These are phyloP conservation scores for Etheostoma spectabile DNA, from an alignment of 2,113 vertebrate species.

Conservation along the genomic window DNA sequence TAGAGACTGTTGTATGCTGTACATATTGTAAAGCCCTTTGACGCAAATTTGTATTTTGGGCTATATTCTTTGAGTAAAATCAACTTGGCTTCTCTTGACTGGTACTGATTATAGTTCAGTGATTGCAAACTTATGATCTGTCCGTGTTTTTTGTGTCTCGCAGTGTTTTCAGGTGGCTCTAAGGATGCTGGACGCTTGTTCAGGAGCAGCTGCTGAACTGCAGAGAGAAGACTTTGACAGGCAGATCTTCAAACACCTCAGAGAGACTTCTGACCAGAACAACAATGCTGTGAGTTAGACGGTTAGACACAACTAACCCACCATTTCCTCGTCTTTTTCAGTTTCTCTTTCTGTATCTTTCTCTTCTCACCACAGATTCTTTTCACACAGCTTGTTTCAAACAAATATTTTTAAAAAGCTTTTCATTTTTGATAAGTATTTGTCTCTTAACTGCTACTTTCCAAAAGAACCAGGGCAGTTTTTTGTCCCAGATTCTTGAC, in stretches of 20 bases:
- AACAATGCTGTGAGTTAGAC: slow-evolving; percentile 80
- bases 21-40: neutral
- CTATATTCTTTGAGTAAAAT: neutral
- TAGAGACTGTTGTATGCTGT: neutral
- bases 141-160: neutral
- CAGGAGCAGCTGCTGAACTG: slow-evolving; percentile 87
- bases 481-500: neutral
- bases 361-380: neutral
- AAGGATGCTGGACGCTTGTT: slow-evolving; percentile 88
- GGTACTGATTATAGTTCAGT: neutral
- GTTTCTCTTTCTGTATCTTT: neutral
- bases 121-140: neutral
- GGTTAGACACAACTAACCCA: neutral
- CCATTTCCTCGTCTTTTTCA: no score
- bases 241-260: slow-evolving; percentile 91
- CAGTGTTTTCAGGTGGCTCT: slow-evolving; percentile 90
- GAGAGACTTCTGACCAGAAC: slow-evolving; percentile 79
- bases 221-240: slow-evolving; percentile 89
- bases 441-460: no score
- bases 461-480: neutral
- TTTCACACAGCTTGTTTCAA: neutral
- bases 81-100: neutral
- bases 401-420: neutral
- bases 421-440: neutral
- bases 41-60: neutral